Conservation (phyloP, 2,113 vertebrate species). For the Aegypius monachus region DNA sequence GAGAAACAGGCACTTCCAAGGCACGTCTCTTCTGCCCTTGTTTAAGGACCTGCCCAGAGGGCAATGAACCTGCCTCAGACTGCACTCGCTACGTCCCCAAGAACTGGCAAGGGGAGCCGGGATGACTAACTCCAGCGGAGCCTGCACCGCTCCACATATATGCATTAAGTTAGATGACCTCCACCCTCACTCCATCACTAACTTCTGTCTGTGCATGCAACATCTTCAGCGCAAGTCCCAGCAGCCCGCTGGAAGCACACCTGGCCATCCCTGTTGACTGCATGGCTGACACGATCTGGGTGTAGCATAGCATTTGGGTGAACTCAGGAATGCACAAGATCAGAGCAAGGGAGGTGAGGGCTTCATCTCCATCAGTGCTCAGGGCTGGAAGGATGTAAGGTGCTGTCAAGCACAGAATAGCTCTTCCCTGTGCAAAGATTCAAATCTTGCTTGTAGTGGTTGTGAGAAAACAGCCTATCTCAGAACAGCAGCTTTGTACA, state of each 20-base stretch:
- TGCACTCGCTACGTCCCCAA: neutral
- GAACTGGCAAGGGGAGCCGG: neutral
- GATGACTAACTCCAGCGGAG: neutral
- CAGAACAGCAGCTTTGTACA: neutral
- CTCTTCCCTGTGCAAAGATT: neutral
- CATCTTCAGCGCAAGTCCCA: neutral
- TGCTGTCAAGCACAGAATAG: neutral
- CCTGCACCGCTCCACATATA: neutral
- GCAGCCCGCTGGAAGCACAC: neutral
- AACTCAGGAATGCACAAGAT: neutral
- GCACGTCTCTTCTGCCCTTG: neutral
- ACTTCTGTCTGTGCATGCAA: neutral
- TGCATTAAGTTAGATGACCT: neutral
- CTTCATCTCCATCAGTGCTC: neutral
- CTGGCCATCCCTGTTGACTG: neutral
- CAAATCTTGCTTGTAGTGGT: neutral
- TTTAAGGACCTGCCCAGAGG: neutral
- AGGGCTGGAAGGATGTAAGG: neutral
- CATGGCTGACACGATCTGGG: neutral
- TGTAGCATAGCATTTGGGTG: neutral
- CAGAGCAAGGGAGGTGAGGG: neutral
- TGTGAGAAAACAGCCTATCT: neutral
- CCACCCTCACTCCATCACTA: neutral
- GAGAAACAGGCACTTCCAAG: neutral
- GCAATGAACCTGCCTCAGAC: neutral